Conservation (phyloP, 2,797 vertebrate species). For the Anguilla anguilla region DNA sequence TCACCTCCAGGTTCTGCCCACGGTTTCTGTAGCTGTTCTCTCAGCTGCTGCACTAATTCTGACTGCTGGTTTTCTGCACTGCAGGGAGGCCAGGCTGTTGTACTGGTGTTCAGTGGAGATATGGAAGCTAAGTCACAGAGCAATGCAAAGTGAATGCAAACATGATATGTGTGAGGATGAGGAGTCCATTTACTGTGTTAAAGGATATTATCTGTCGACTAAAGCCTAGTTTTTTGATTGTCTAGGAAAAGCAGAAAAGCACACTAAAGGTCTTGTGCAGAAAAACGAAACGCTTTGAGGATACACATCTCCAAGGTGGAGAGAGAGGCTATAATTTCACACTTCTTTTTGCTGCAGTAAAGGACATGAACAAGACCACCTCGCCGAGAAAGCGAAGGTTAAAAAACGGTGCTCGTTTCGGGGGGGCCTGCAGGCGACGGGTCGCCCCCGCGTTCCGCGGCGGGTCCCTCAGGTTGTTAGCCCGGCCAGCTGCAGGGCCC, state of each 20-base stretch:
- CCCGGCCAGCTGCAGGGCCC: slow-evolving; percentile 69
- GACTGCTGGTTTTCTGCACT: not conserved
- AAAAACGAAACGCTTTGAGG: not conserved
- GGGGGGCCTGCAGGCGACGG: not conserved
- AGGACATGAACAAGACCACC: not conserved
- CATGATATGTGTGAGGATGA: not conserved
- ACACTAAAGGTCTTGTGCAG: too few relatives aligned
- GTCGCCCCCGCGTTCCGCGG: slow-evolving; percentile 34
- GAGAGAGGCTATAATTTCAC: not conserved
- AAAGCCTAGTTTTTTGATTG: not conserved
- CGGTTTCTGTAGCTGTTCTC: not conserved
- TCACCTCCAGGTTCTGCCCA: not conserved
- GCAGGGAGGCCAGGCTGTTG: not conserved
- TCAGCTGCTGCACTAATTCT: not conserved
- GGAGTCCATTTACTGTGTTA: not conserved
- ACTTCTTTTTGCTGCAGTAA: not conserved
- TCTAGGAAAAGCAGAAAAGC: not conserved
- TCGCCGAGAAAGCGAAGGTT: not conserved
- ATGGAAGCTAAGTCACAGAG: not conserved
- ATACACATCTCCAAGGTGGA: not conserved
- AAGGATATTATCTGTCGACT: not conserved
- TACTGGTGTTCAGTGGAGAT: slow-evolving; percentile 1
- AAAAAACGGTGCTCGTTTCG: not conserved
- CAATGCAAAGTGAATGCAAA: not conserved
- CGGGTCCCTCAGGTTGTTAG: slow-evolving; percentile 76